Evolutionary conservation across 2,113 vertebrate genomes (phyloP), one percentile per base, ranked within the genome.

Genomic region (Urocolius indicus): DNA sequence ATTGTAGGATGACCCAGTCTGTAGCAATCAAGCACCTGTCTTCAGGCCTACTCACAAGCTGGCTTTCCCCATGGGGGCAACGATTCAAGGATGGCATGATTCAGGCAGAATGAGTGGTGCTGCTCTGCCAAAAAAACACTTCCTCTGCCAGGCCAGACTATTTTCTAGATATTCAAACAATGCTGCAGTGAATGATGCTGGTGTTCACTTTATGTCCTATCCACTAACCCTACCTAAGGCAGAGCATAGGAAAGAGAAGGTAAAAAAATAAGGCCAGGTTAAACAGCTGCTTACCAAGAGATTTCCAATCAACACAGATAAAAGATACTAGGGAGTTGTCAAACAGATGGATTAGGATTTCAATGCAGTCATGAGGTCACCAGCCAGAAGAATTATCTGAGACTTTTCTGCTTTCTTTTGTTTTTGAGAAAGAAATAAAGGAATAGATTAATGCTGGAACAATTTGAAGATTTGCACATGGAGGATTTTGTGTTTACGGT

Each of bases 331-430:
- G 13, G 15, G 30, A 68, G 34, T 23, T 89, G 41, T 46, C 74
- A 30, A 77, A 66, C 23, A 89, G 23, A 41, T 0, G 1, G 20
- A 45, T 41, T 51, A 34, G 7, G 6, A 1, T 32, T 45, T 13
- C 43, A 51, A 3, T 1, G 19, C 4, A 7, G 45, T 13, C 29
- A 79, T 1, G 2, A 46, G 9, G 7, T 20, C 9, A 9, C 7
- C 72, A 65, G 22, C 22, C 27, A 46, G 17, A 17, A 29, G 19
- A 84, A 57, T 24, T 24, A 43, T 19, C 12, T 34, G 21, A 6
- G 6, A 34, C 11, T 29, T 21, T 26, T 16, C 27, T 66, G 13
- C 7, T 46, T 48, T 30, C 26, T 54, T 58, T 74, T 18, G 22
- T 67, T 81, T 90, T 41, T 34, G 32, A 82, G 55, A 16, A 75